phyloP scores from a whole-genome alignment of 2,888 invertebrate genomes.

The Unio delphinus region DNA sequence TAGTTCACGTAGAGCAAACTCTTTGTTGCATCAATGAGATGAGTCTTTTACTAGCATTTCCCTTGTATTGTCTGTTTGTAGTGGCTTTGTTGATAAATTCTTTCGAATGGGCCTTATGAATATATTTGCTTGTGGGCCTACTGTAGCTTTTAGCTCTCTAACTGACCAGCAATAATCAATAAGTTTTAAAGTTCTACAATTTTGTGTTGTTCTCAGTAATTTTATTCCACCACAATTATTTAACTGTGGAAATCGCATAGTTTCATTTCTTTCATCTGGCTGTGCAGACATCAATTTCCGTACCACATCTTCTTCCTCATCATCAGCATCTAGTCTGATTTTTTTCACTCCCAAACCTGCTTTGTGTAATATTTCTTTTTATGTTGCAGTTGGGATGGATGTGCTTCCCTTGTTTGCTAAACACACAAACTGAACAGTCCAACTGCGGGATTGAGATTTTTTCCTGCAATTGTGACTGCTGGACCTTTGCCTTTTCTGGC shows the following conservation, averaged over 20 bases:
- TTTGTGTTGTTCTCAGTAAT: background rate
- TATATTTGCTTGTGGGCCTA: background rate
- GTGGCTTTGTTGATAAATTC: background rate
- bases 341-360: constrained; percentile 5
- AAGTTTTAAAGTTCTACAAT: background rate
- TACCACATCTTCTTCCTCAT: constrained; percentile 4
- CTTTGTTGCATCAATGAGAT: too few relatives aligned
- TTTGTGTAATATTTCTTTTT: constrained; percentile 3
- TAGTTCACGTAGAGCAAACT: too few relatives aligned
- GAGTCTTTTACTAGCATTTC: too few relatives aligned
- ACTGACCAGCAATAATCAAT: background rate
- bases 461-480: too few relatives aligned
- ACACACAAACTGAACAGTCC: constrained; percentile 5
- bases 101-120: background rate
- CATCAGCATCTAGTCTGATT: background rate
- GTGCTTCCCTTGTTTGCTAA: background rate
- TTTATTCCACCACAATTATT: background rate
- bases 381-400: constrained; percentile 1
- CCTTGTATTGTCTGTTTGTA: background rate
- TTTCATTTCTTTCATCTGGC: background rate
- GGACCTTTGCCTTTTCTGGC: too few relatives aligned
- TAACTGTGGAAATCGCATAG: background rate
- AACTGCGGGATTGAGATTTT: background rate
- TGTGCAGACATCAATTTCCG: constrained; percentile 3
- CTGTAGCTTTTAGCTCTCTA: constrained; percentile 1